Evolutionary conservation across 2,888 invertebrate species (phyloP).

Genomic region (Ephialtes manifestator): DNA sequence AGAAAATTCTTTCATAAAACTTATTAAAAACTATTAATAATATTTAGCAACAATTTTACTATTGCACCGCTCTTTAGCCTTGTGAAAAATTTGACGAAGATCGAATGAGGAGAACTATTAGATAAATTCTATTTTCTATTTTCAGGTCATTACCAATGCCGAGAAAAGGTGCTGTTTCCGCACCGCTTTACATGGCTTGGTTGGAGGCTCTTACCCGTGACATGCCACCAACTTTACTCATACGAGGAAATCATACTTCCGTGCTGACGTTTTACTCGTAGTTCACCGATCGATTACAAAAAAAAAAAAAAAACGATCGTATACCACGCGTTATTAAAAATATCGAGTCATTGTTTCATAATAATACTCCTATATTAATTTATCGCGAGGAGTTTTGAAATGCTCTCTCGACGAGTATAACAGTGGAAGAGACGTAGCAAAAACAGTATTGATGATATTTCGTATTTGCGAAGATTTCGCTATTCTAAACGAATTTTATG

Average conservation of each 20-base stretch:
- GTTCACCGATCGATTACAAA: constrained; percentile 62
- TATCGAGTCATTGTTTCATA: constrained; percentile 46
- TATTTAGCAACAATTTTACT: too few species aligned
- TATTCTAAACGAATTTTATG: constrained; percentile 23
- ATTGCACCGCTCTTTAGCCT: background rate
- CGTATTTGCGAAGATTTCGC: constrained; percentile 21
- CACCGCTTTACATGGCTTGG: constrained; percentile 98
- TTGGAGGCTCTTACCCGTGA: constrained; percentile 95
- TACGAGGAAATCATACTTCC: constrained; percentile 95
- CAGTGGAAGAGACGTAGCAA: constrained; percentile 29
- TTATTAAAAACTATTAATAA: too few species aligned
- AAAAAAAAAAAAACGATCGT: too few species aligned
- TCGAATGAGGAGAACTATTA: background rate
- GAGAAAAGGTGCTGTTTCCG: constrained; percentile 95
- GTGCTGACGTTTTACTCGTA: constrained; percentile 96
- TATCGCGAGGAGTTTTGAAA: constrained; percentile 28
- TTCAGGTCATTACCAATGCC: constrained; percentile 96
- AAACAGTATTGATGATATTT: constrained; percentile 57
- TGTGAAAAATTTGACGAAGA: background rate
- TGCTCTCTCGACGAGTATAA: constrained; percentile 10
- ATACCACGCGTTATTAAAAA: constrained; percentile 13
- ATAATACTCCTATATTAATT: constrained; percentile 2
- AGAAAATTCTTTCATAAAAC: too few species aligned
- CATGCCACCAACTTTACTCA: constrained; percentile 95
- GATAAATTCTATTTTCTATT: constrained; percentile 47